phyloP scores from a whole-genome alignment of 2,797 vertebrate genomes.

The Discoglossus pictus region DNA sequence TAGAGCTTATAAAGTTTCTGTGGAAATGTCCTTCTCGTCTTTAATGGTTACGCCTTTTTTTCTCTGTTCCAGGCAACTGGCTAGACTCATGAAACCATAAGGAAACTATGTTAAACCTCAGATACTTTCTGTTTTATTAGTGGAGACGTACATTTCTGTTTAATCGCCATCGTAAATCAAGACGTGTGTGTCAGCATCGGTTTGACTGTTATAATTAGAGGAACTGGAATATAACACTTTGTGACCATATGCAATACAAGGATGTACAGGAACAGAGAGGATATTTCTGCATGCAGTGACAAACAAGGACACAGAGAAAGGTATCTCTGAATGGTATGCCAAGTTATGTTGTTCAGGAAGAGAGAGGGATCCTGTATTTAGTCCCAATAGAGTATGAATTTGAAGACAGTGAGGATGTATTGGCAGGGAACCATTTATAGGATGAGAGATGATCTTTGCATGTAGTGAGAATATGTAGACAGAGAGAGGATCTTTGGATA shows the following conservation, averaged over 20 bases:
- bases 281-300: not conserved
- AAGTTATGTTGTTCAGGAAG: too few relatives aligned
- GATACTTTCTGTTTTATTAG: not conserved
- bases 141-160: slow-evolving; percentile 9
- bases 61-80: slow-evolving; percentile 17
- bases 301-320: too few relatives aligned
- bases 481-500: too few relatives aligned
- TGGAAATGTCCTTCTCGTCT: slow-evolving; percentile 5
- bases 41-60: slow-evolving; percentile 10
- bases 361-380: too few relatives aligned
- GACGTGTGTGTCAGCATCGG: not conserved
- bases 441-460: too few relatives aligned
- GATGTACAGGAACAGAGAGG: not conserved
- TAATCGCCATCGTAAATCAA: slow-evolving; percentile 18
- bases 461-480: too few relatives aligned
- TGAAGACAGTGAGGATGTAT: too few relatives aligned
- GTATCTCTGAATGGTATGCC: too few relatives aligned
- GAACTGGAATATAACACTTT: not conserved
- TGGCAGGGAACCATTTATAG: too few relatives aligned
- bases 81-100: slow-evolving; percentile 26
- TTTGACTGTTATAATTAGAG: slow-evolving; percentile 1
- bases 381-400: too few relatives aligned
- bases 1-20: slow-evolving; percentile 29
- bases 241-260: slow-evolving; percentile 2
- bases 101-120: slow-evolving; percentile 26